Percentiles rank a stretch among this genome's conserved stretches.
These are phyloP conservation scores for Nymphalis polychloros DNA, from an alignment of 2,888 invertebrate species.

Conservation along the genomic window DNA sequence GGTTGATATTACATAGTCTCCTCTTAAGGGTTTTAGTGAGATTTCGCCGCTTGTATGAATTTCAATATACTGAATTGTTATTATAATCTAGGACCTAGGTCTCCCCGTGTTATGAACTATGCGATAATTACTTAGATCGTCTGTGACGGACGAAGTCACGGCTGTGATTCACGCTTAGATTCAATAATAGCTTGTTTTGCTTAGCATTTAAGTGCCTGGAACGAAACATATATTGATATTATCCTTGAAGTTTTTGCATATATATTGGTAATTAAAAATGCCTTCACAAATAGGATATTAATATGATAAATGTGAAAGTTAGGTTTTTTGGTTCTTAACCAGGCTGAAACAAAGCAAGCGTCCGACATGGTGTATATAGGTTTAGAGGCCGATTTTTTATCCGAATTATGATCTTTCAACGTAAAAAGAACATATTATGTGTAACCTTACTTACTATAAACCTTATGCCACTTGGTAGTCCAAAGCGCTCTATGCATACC, in stretches of 20 bases:
- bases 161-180: conserved; percentile 24
- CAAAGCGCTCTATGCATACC: no score
- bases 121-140: conserved; percentile 26
- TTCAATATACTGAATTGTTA: neutral
- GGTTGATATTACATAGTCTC: no score
- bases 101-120: conserved; percentile 14
- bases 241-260: conserved; percentile 8
- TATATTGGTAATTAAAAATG: neutral
- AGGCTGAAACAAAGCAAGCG: no score
- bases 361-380: no score
- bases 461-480: no score
- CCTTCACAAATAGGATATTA: neutral
- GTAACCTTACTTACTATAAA: no score
- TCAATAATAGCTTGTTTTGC: conserved; percentile 2
- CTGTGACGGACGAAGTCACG: conserved; percentile 20
- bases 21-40: no score
- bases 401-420: no score
- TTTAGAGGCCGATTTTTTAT: no score
- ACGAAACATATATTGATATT: neutral
- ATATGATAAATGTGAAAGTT: neutral
- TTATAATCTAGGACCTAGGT: neutral
- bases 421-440: no score
- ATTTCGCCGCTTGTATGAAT: no score
- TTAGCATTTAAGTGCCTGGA: neutral
- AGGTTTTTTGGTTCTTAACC: no score